These are phyloP conservation scores for Aleadryas rufinucha DNA, from an alignment of 2,113 vertebrate species.

Conservation along the genomic window DNA sequence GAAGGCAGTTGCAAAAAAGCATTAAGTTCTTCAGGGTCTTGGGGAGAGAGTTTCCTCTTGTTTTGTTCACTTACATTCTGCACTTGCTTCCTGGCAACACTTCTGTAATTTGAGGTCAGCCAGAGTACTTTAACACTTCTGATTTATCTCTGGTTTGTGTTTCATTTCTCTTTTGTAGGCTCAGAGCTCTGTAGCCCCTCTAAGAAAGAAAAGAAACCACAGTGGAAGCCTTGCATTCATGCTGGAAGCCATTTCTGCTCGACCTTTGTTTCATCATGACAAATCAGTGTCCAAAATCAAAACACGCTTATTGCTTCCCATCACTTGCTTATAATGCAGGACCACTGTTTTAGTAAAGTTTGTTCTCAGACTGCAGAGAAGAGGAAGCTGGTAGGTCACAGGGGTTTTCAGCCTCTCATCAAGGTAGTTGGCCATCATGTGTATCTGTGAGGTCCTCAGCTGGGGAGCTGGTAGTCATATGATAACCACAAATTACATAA, in stretches of 20 bases:
- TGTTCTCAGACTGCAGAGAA: neutral
- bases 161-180: neutral
- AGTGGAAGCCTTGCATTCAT: neutral
- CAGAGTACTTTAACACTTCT: neutral
- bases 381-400: neutral
- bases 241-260: neutral
- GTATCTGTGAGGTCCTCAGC: neutral
- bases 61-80: neutral
- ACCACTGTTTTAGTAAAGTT: neutral
- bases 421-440: rapidly evolving
- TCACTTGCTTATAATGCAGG: neutral
- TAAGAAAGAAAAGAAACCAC: neutral
- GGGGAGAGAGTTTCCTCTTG: neutral
- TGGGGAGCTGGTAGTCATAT: neutral
- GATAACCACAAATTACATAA: neutral
- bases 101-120: neutral
- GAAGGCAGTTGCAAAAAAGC: neutral
- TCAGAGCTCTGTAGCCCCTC: neutral
- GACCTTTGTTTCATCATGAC: neutral
- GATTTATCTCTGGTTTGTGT: neutral
- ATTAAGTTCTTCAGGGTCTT: neutral
- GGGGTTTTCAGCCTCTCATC: neutral
- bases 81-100: neutral
- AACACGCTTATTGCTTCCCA: neutral
- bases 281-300: neutral